Evolutionary conservation across 2,797 vertebrate species (phyloP).

Genomic region (Myioborus melanocephalus): DNA sequence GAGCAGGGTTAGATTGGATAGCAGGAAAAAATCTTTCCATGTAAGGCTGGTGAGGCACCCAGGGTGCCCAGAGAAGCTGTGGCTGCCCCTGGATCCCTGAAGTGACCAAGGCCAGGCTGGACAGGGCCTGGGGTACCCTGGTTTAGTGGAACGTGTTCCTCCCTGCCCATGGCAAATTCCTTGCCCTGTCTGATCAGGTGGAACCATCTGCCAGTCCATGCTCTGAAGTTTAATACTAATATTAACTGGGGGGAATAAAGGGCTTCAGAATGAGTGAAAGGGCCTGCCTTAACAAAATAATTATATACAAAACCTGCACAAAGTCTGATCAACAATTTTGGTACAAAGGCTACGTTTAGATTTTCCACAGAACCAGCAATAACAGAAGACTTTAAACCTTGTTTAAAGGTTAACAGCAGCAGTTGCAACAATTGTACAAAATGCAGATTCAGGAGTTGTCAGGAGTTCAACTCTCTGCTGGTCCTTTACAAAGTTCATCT

Average conservation of each 20-base stretch:
- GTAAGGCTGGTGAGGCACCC: background rate
- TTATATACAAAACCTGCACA: background rate
- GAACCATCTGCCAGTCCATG: background rate
- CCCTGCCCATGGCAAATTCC: background rate
- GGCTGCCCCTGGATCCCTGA: background rate
- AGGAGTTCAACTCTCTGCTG: background rate
- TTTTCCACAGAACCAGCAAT: background rate
- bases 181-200: background rate
- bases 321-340: background rate
- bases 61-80: background rate
- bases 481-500: background rate
- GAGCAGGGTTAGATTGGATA: background rate
- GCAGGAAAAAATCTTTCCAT: background rate
- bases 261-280: background rate
- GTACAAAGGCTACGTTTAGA: slow-evolving; percentile 3
- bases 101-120: background rate
- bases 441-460: slow-evolving; percentile 33
- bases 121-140: background rate
- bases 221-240: background rate
- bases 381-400: slow-evolving; percentile 53
- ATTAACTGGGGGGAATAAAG: background rate
- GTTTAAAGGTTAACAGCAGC: slow-evolving; percentile 51
- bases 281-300: background rate
- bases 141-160: background rate
- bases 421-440: slow-evolving; percentile 19